Conservation (phyloP, 2,888 invertebrate species). For the Diarsia brunnea region DNA sequence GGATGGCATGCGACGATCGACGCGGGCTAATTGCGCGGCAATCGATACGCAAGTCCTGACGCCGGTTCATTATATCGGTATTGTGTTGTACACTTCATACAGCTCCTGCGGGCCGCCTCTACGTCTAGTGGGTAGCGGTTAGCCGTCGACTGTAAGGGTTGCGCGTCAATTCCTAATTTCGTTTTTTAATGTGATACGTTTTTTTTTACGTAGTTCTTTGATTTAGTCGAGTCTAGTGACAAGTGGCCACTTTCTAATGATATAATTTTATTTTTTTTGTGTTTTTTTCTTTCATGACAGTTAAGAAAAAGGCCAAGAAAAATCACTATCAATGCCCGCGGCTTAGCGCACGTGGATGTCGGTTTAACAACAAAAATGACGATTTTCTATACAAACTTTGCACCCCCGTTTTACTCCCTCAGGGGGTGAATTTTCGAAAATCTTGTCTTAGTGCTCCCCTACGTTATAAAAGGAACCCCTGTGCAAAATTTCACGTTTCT, state of each 20-base stretch:
- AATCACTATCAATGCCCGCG: no score
- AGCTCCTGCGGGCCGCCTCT: neutral
- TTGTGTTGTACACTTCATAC: neutral
- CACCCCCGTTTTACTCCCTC: no score
- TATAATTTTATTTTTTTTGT: neutral
- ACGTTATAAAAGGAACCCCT: no score
- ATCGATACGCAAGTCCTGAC: slow-evolving; percentile 68
- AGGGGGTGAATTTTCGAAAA: no score
- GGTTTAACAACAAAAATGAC: no score
- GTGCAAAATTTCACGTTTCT: no score
- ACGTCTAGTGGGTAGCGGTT: neutral
- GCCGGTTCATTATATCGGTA: slow-evolving; percentile 4
- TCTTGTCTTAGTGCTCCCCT: no score
- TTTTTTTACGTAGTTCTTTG: neutral
- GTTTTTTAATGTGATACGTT: neutral
- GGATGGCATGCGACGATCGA: slow-evolving; percentile 82
- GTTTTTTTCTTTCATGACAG: neutral
- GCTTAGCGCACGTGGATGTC: no score
- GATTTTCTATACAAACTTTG: no score
- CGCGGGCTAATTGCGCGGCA: slow-evolving; percentile 80
- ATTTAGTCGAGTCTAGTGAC: neutral
- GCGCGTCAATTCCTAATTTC: neutral
- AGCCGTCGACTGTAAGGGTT: neutral
- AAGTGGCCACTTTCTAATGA: neutral
- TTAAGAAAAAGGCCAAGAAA: neutral